Evolutionary conservation across 2,113 vertebrate genomes (phyloP), one percentile per base, ranked within the genome.

Genomic region (Chitala chitala): DNA sequence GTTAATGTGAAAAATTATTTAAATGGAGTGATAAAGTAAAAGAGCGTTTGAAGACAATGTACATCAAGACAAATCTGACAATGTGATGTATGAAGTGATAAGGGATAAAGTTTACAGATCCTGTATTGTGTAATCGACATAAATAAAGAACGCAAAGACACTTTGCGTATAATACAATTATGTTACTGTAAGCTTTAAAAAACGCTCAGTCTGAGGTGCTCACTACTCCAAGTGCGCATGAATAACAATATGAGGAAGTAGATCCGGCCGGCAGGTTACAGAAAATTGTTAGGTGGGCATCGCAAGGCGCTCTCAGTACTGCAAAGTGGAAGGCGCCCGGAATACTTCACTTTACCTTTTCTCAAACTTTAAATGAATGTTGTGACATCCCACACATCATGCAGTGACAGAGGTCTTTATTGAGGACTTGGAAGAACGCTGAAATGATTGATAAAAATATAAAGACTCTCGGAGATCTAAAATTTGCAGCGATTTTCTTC

Each of bases 191-290:
- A 13, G 31, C 5, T 38, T 36, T n/a, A n/a, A n/a, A n/a, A n/a
- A 61, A 36, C 5, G 29, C 5, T 61, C 29, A 59, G n/a, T 17
- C 12, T 53, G 51, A 53, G 17, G 51, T n/a, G 3, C 5, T 53
- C 4, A n/a, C 2, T 36, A 7, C 6, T 29, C 56, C 50, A 10
- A 31, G n/a, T 33, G 71, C 71, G 71, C 42, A 73, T 20, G 22
- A 42, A 68, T 68, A n/a, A n/a, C n/a, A n/a, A 10, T 22, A 20
- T 46, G 38, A 61, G 54, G 36, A 73, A 61, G 71, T 73, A 73
- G 71, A 42, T 73, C 71, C 71, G 40, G 55, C 48, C 29, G n/a
- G 26, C 71, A 61, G 71, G 56, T 61, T 73, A 73, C 46, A 46
- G 44, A 54, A 54, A 33, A 63, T 61, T 22, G 8, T 61, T 46